Evolutionary conservation across 2,888 invertebrate genomes (phyloP).

Genomic region (Cenopis cana): DNA sequence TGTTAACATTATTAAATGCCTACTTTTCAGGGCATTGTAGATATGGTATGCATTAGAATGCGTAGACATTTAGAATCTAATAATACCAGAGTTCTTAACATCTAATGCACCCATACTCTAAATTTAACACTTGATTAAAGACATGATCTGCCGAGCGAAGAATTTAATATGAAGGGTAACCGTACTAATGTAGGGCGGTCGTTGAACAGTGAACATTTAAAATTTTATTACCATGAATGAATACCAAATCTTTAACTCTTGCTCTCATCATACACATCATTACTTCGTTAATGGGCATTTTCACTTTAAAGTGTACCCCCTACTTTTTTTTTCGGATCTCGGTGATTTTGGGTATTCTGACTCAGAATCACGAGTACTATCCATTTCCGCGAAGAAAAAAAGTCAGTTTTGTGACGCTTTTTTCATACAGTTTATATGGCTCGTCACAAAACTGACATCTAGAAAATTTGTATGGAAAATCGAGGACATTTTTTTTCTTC

Average conservation of each 20-base stretch:
- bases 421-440: no score
- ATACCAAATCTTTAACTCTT: not conserved
- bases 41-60: slow-evolving; percentile 20
- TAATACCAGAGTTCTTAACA: slow-evolving; percentile 11
- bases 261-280: no score
- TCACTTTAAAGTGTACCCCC: no score
- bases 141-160: not conserved
- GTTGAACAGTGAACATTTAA: not conserved
- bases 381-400: no score
- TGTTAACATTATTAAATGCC: not conserved
- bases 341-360: no score
- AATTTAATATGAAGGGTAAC: not conserved
- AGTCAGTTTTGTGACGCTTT: no score
- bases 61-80: not conserved
- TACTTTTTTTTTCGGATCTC: no score
- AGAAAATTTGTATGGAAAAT: no score
- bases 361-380: no score
- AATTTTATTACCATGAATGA: not conserved
- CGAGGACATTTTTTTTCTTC: no score
- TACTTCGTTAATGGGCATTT: no score
- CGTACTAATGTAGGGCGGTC: not conserved
- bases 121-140: not conserved
- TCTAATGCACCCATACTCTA: not conserved
- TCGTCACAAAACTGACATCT: no score
- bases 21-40: slow-evolving; percentile 26